Evolutionary conservation across 2,797 vertebrate species (phyloP), one percentile per base, ranked within the genome.

Genomic region (Peromyscus attwateri): DNA sequence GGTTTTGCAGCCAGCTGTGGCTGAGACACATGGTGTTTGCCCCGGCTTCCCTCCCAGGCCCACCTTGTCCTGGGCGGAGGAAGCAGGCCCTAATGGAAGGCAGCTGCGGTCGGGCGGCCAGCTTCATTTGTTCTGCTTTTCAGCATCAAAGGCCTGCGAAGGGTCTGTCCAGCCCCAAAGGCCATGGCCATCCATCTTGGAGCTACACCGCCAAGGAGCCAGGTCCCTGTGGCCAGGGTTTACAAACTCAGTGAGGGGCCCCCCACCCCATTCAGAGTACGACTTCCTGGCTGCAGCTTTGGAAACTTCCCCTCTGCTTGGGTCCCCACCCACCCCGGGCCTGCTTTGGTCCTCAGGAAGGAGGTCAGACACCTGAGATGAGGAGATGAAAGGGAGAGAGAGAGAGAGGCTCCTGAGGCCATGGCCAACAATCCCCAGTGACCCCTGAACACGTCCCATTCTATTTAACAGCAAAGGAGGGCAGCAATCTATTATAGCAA

Each of bases 71-170:
- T 89, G 95, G 95, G 71, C 95, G 94, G 97, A 89, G 75, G 98
- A 98, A 98, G 98, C 94, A 66, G 95, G 95, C 95, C 71, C 97
- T 98, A 98, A 98, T 98, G 97, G 97, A 92, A 98, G 66, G 98
- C 98, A 98, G 98, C 98, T 98, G 98, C 85, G 91, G 84, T 79
- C 31, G 49, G 98, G 96, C 96, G 88, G 93, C 96, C 93, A 81
- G 93, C 95, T 96, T 98, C 98, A 98, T 98, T 98, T 97, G 98
- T 98, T 99, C 98, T 98, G 98, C 98, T 97, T 73, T 85, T 98
- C 97, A 97, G 96, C 98, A 98, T 98, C 98, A 98, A 98, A 98
- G 98, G 87, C 96, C 98, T 66, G 94, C 85, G 92, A 97, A 98
- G 96, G 37, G 96, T 94, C 97, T 98, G 97, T 97, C 98, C 98